These are phyloP conservation scores for Struthidea cinerea DNA, from an alignment of 2,113 vertebrate species.

Conservation along the genomic window DNA sequence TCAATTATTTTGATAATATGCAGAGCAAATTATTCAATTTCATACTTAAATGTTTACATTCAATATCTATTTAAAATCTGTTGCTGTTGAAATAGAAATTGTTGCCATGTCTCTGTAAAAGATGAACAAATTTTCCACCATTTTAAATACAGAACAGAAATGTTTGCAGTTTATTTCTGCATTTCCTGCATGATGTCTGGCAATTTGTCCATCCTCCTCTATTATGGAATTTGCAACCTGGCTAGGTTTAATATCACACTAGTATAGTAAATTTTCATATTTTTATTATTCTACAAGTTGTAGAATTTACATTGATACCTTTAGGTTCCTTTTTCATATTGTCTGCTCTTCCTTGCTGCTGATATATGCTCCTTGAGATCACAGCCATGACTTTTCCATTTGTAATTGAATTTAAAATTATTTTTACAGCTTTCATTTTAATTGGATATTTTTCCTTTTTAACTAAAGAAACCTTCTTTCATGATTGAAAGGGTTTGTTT, in stretches of 20 bases:
- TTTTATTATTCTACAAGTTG: not conserved
- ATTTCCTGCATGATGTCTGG: not conserved
- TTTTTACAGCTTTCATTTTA: not conserved
- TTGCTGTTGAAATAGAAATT: not conserved
- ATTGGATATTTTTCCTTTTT: not conserved
- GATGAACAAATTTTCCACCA: not conserved
- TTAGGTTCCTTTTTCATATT: not conserved
- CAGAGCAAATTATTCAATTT: not conserved
- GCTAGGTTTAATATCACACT: not conserved
- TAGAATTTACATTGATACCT: not conserved
- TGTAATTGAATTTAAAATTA: not conserved
- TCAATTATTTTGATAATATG: not conserved
- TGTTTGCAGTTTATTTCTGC: not conserved
- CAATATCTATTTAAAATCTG: not conserved
- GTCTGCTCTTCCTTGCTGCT: not conserved
- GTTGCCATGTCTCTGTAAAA: not conserved
- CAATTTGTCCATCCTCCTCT: not conserved
- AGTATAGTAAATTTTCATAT: not conserved
- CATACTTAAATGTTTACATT: not conserved
- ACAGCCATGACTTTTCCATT: not conserved
- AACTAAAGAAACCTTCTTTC: not conserved
- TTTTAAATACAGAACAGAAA: not conserved
- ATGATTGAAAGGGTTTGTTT: not conserved
- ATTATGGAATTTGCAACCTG: not conserved
- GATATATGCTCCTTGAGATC: not conserved